A percentile compares a stretch with the other conserved stretches of the same genome.
Evolutionary conservation across 64 coral and sea anemone genomes (phyloP).

Genomic region (Montipora cactus): DNA sequence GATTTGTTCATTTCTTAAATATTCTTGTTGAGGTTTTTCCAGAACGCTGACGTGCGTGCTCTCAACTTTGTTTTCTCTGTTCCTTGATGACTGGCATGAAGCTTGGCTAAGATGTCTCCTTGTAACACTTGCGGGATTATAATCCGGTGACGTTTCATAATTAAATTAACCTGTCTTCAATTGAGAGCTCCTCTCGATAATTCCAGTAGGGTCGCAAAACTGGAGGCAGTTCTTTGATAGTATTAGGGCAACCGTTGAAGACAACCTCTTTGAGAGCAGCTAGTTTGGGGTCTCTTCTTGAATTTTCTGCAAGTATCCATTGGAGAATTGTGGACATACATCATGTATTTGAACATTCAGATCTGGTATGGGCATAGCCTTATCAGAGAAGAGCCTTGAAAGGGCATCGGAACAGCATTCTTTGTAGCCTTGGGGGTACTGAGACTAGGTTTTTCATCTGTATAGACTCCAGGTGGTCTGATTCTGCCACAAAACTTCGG

Average conservation of each 20-base stretch:
- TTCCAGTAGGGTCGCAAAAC: conserved; percentile 53
- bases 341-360: conserved; percentile 59
- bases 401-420: conserved; percentile 62
- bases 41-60: too few relatives aligned
- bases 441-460: conserved; percentile 23
- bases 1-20: too few relatives aligned
- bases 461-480: conserved; percentile 52
- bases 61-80: too few relatives aligned
- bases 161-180: conserved; percentile 38
- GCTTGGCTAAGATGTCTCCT: conserved; percentile 44
- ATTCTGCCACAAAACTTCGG: conserved; percentile 15
- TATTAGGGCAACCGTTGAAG: conserved; percentile 45
- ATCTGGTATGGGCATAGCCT: conserved; percentile 17
- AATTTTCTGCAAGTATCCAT: conserved; percentile 45
- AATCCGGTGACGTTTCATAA: conserved; percentile 16
- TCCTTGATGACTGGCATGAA: conserved; percentile 54
- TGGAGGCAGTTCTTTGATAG: conserved; percentile 24
- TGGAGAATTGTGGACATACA: conserved; percentile 59
- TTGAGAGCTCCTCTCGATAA: conserved; percentile 52
- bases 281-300: background rate
- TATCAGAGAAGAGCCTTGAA: conserved; percentile 61
- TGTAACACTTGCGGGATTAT: conserved; percentile 20
- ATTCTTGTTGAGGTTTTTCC: too few relatives aligned
- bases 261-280: conserved; percentile 36
- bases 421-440: conserved; percentile 31